These are phyloP conservation scores for Rhagonycha lutea DNA, from an alignment of 2,888 invertebrate species.

Conservation along the genomic window DNA sequence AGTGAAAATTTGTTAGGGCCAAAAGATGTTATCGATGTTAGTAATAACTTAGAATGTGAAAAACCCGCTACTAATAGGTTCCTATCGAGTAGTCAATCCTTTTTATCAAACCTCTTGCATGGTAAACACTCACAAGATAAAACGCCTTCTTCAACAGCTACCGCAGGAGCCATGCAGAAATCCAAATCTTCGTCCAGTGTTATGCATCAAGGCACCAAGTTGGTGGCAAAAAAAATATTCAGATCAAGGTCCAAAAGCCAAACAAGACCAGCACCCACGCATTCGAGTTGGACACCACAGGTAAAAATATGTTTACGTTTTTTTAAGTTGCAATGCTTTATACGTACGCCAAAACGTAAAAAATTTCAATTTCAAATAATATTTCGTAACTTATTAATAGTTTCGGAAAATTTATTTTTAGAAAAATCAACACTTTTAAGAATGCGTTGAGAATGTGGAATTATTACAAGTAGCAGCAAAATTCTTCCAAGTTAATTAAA, in stretches of 20 bases:
- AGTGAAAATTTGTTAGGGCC: constrained; percentile 53
- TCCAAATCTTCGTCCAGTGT: constrained; percentile 88
- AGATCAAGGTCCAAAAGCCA: constrained; percentile 83
- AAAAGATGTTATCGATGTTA: constrained; percentile 59
- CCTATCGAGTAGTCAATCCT: constrained; percentile 62
- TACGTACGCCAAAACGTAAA: constrained; percentile 1
- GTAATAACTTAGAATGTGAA: constrained; percentile 50
- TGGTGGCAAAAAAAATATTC: constrained; percentile 85
- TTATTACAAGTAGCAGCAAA: neutral
- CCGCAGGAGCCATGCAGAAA: constrained; percentile 77
- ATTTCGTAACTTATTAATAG: neutral
- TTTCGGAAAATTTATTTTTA: neutral
- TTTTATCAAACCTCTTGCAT: constrained; percentile 66
- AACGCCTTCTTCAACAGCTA: constrained; percentile 41
- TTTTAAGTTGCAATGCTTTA: neutral
- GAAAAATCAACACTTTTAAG: neutral
- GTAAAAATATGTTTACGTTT: constrained; percentile 57
- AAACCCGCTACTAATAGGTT: constrained; percentile 56
- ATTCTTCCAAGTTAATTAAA: neutral
- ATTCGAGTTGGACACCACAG: constrained; percentile 83
- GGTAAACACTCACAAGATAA: constrained; percentile 54
- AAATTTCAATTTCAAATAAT: neutral
- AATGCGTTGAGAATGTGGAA: neutral
- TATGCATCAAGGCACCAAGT: constrained; percentile 70
- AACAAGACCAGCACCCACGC: constrained; percentile 64